Base-by-base conservation (phyloP, 2,113 vertebrate species). In the Sceloporus undulatus region DNA sequence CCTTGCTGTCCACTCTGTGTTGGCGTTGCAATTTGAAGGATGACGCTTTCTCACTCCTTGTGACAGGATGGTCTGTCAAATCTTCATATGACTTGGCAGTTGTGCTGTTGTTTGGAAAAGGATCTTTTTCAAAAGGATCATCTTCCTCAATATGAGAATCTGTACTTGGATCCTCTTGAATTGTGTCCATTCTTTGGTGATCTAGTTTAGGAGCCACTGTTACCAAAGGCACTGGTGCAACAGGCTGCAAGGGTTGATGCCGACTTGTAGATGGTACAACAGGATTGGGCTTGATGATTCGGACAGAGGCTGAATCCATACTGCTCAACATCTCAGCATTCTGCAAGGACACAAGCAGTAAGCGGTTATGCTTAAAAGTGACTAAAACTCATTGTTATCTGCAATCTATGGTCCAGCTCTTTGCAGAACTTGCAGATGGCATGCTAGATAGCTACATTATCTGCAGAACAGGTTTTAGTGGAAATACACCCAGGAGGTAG, bases 61-160 rank as follows among this genome's bases (percentile, higher is more conserved):
- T 90, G 79, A 96, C 71, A 0, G 95, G 95, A 88, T 97, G 98
- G 18, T 97, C 98, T 0, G 98, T 99, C 95, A 99, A 97, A 95
- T 99, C 99, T 97, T 99, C 98, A 29, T 98, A 99, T 38, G 98
- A 99, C 94, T 98, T 99, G 95, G 97, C 98, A 0, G 97, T 97
- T 0, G 96, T 96, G 92, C 94, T 96, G 94, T 96, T 98, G 76
- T 95, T 98, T 38, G 97, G 98, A 96, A 98, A 98, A 1, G 96
- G 97, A 93, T 97, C 98, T 92, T 97, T 97, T 75, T 97, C 98
- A 65, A 97, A 97, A 84, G 91, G 96, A 0, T 98, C 98, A 91
- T 98, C 98, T 0, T 96, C 98, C 0, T 96, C 98, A 4, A 93
- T 95, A 88, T 98, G 98, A 3, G 98, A 99, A 97, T 98, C 98